Evolutionary conservation across 2,797 vertebrate species (phyloP).

Genomic region (Pachyuromys duprasi): DNA sequence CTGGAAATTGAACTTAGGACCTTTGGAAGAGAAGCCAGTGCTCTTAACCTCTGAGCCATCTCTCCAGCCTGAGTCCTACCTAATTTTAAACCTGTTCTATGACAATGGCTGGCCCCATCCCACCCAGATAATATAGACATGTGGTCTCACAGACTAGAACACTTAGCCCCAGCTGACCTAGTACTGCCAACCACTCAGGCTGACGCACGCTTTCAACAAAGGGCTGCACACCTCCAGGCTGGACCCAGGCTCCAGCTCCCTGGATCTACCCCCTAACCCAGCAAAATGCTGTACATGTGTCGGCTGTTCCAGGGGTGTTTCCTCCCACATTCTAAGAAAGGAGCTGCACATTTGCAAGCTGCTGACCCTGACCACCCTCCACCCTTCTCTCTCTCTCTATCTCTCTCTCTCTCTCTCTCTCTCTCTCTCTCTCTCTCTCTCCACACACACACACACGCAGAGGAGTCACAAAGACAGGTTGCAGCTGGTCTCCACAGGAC

Average conservation of each 20-base stretch:
- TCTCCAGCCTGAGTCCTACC: not conserved
- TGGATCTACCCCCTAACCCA: not conserved
- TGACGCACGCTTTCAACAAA: not conserved
- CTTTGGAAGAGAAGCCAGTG: too few relatives aligned
- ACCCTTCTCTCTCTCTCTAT: too few relatives aligned
- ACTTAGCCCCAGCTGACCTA: not conserved
- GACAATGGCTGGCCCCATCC: not conserved
- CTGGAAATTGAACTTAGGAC: too few relatives aligned
- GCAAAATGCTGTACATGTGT: not conserved
- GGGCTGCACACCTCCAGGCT: not conserved
- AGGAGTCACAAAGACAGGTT: not conserved
- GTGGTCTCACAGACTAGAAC: not conserved
- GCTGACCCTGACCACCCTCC: accelerated
- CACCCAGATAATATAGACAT: not conserved
- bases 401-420: too few relatives aligned
- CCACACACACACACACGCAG: not conserved
- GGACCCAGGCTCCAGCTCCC: not conserved
- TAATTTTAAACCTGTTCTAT: not conserved
- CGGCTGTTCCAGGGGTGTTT: not conserved
- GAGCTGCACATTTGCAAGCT: not conserved
- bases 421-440: too few relatives aligned
- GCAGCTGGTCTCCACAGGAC: not conserved
- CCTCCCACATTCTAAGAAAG: not conserved
- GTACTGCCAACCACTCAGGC: not conserved
- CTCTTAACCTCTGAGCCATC: too few relatives aligned